phyloP scores from a whole-genome alignment of 2,888 invertebrate genomes.

The Tipula unca region DNA sequence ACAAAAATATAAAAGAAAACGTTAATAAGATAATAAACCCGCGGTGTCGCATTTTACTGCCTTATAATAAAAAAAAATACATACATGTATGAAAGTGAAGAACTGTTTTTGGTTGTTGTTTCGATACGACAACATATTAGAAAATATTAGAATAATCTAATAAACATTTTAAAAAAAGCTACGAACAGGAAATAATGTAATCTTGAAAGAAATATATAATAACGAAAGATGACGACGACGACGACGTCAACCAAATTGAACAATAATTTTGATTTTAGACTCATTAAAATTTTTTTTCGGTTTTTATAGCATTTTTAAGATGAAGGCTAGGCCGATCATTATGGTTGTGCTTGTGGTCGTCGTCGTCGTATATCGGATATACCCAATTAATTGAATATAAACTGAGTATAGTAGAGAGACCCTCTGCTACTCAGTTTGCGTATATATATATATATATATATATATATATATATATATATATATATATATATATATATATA shows the following conservation, averaged over 20 bases:
- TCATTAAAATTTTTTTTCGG: not conserved
- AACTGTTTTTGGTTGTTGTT: not conserved
- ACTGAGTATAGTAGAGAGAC: no score
- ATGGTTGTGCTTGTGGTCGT: not conserved
- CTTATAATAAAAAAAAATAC: not conserved
- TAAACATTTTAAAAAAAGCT: not conserved
- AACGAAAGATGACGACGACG: not conserved
- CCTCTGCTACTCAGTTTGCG: not conserved
- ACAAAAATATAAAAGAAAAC: not conserved
- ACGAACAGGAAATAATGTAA: not conserved
- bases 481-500: not conserved
- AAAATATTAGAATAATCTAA: conserved; percentile 8
- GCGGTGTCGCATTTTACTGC: not conserved
- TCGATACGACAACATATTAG: not conserved
- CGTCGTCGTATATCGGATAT: not conserved
- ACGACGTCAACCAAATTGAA: not conserved
- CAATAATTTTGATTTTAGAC: not conserved
- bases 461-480: not conserved
- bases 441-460: not conserved
- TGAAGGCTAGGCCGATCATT: not conserved
- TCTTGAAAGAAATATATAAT: not conserved
- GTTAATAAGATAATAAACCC: not conserved
- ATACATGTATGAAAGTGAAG: not conserved
- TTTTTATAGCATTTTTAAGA: not conserved
- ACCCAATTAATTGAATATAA: not conserved